Evolutionary conservation across 2,797 vertebrate species (phyloP), one percentile per base, ranked within the genome.

Genomic region (Macropus fuliginosus): DNA sequence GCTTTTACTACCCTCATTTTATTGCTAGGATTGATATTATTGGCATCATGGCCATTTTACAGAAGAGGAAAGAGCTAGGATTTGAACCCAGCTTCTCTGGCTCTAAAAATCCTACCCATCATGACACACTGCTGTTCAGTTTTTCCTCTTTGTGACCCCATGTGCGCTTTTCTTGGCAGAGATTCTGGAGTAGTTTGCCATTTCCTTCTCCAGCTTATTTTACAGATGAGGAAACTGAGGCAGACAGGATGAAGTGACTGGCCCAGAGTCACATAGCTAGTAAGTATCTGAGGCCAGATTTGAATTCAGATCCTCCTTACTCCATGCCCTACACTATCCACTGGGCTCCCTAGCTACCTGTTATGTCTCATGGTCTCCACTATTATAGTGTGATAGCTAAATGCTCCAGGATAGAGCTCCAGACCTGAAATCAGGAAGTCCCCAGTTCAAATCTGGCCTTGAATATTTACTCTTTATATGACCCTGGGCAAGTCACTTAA

Each of bases 171-270:
- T 74, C n/a, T 74, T 40, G 18, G n/a, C n/a, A 74, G n/a, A 74
- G 34, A 21, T 74, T 1, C 34, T 74, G 28, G 8, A 74, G 0
- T 74, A 8, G n/a, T 1, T 74, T 74, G n/a, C n/a, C 66, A 40
- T 74, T 74, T 66, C n/a, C 18, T 74, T 74, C n/a, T 74, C n/a
- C n/a, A 40, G 4, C 27, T n/a, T 8, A 54, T 56, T 59, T 94
- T 59, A 92, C 52, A 93, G 29, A 89, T 9, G 40, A 95, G 66
- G 66, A 31, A 91, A 62, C 29, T 91, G 62, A 91, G 95, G 56
- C 14, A 55, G 94, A 29, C 54, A 16, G 34, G 5, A 0, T 92
- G 50, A 12, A 16, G 34, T 28, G 54, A 34, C 5, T 93, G 50
- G 46, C 28, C 91, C 56, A 91, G 57, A 91, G 90, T 89, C 27